Evolutionary conservation across 2,113 vertebrate species (phyloP).

Genomic region (Neodon shergylaensis): DNA sequence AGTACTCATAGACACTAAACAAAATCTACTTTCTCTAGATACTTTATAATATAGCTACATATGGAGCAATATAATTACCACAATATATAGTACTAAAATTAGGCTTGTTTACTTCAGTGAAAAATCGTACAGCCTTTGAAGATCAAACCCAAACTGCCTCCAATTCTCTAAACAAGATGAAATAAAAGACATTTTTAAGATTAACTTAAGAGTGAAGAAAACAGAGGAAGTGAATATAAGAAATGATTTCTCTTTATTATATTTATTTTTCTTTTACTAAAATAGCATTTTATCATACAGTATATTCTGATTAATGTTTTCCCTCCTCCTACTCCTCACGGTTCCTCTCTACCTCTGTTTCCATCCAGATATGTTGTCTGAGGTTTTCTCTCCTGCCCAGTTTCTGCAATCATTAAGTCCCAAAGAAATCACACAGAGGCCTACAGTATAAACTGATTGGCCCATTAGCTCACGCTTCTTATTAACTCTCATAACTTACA

Average conservation of each 20-base stretch:
- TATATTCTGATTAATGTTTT: background rate
- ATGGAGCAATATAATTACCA: constrained; percentile 69
- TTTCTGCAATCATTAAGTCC: too few species aligned
- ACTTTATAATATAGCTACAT: constrained; percentile 66
- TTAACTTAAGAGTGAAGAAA: background rate
- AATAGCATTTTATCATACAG: background rate
- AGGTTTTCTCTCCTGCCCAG: too few species aligned
- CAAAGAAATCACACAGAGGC: too few species aligned
- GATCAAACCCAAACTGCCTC: constrained; percentile 18
- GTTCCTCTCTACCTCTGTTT: background rate
- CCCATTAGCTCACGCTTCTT: too few species aligned
- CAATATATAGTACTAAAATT: constrained; percentile 68
- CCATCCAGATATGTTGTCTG: background rate
- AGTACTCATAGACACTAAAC: constrained; percentile 74
- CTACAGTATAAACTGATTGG: too few species aligned
- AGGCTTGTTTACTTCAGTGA: constrained; percentile 66
- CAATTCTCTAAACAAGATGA: constrained; percentile 48
- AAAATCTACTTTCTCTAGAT: constrained; percentile 66
- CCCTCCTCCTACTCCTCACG: background rate
- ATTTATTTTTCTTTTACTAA: background rate
- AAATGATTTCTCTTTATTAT: background rate
- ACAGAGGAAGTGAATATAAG: background rate
- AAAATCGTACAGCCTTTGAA: constrained; percentile 57
- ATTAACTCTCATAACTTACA: too few species aligned
- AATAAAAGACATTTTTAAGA: constrained; percentile 52